phyloP scores from a whole-genome alignment of 2,113 vertebrate species.

The Mobula hypostoma region DNA sequence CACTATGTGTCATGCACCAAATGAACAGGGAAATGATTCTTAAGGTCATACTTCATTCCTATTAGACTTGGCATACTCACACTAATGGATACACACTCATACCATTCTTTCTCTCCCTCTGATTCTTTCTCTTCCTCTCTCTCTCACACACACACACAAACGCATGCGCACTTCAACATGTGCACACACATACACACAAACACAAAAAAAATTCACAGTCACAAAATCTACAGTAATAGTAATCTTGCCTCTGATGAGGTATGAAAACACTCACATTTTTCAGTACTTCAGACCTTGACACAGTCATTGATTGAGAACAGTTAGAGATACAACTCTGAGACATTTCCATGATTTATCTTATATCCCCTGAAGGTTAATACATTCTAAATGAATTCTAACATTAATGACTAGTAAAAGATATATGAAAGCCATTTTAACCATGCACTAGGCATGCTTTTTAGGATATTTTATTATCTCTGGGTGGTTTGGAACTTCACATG shows the following conservation, averaged over 20 bases:
- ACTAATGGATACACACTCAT: too few relatives aligned
- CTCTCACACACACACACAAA: background rate
- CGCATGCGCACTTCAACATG: too few relatives aligned
- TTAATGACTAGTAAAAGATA: slow-evolving; percentile 65
- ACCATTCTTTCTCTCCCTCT: too few relatives aligned
- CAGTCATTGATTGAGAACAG: slow-evolving; percentile 40
- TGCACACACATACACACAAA: background rate
- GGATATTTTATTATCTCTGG: slow-evolving; percentile 50
- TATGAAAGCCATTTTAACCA: slow-evolving; percentile 54
- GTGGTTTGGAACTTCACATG: slow-evolving; percentile 51
- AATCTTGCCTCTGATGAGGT: background rate
- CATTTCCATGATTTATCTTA: slow-evolving; percentile 61
- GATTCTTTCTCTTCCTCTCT: too few relatives aligned
- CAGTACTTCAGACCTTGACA: background rate
- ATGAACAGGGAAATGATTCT: too few relatives aligned
- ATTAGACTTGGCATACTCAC: background rate
- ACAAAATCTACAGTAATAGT: background rate
- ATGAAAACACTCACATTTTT: slow-evolving; percentile 29
- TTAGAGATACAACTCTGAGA: slow-evolving; percentile 49
- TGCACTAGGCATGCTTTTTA: slow-evolving; percentile 46
- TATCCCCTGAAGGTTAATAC: slow-evolving; percentile 69
- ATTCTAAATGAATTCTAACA: slow-evolving; percentile 62
- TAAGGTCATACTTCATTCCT: too few relatives aligned
- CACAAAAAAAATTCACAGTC: slow-evolving; percentile 22
- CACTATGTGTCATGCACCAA: too few relatives aligned